These are phyloP conservation scores for Mimas tiliae DNA, from an alignment of 2,888 invertebrate genomes.

Conservation along the genomic window DNA sequence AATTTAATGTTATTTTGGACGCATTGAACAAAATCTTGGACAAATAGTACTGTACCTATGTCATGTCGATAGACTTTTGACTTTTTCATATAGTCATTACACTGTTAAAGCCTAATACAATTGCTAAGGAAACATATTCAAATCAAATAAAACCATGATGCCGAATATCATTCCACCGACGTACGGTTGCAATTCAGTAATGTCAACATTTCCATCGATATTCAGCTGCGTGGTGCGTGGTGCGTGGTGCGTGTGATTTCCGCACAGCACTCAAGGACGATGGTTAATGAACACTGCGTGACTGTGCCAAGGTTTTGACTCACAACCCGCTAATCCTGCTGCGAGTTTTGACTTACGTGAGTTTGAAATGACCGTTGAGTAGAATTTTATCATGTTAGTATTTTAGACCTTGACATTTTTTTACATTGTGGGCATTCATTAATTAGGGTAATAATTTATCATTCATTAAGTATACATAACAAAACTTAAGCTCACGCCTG, in stretches of 20 bases:
- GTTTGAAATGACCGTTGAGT: constrained; percentile 1
- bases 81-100: too few species aligned
- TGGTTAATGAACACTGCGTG: constrained; percentile 61
- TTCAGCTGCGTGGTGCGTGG: constrained; percentile 42
- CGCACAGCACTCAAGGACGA: constrained; percentile 52
- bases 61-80: too few species aligned
- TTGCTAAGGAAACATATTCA: not conserved
- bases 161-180: not conserved
- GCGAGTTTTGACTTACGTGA: constrained; percentile 3
- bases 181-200: not conserved
- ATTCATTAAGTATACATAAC: too few species aligned
- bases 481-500: too few species aligned
- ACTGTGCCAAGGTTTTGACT: constrained; percentile 50
- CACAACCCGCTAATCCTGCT: not conserved
- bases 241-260: constrained; percentile 60
- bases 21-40: too few species aligned
- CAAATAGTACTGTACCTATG: too few species aligned
- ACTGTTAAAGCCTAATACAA: too few species aligned
- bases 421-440: not conserved
- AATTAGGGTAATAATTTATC: too few species aligned
- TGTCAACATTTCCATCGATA: constrained; percentile 37
- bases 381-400: not conserved
- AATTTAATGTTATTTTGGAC: too few species aligned
- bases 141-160: not conserved
- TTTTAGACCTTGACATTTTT: not conserved